phyloP scores from a whole-genome alignment of 2,888 invertebrate species.

The Icerya purchasi region DNA sequence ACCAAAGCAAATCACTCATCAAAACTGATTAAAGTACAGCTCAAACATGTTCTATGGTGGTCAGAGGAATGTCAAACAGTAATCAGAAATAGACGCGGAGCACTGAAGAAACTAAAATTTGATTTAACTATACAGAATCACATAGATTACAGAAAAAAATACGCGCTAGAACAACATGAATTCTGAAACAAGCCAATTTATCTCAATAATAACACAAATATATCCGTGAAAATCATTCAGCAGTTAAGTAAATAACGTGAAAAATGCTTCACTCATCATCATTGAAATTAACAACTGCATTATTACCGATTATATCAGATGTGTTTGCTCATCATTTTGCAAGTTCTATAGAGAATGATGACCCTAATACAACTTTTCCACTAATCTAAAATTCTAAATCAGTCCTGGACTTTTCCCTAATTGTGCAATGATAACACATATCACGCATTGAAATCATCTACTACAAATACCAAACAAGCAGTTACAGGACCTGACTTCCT shows the following conservation, averaged over 20 bases:
- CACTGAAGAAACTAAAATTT: no score
- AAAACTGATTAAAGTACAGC: not conserved
- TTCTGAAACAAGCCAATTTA: not conserved
- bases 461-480: not conserved
- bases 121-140: no score
- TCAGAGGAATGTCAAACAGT: not conserved
- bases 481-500: not conserved
- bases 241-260: no score
- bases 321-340: no score
- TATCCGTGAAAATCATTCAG: no score
- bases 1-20: not conserved
- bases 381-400: not conserved
- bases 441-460: not conserved
- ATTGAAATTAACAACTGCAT: not conserved
- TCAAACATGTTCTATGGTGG: not conserved
- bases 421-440: not conserved
- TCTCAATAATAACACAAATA: not conserved
- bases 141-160: no score
- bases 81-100: not conserved
- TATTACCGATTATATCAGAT: not conserved
- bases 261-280: not conserved
- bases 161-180: no score
- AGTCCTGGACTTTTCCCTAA: not conserved
- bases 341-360: not conserved
- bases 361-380: not conserved